Evolutionary conservation across 1,140 invertebrate genomes (phyloP), one percentile per base, ranked within the genome.

Genomic region (Arion vulgaris): DNA sequence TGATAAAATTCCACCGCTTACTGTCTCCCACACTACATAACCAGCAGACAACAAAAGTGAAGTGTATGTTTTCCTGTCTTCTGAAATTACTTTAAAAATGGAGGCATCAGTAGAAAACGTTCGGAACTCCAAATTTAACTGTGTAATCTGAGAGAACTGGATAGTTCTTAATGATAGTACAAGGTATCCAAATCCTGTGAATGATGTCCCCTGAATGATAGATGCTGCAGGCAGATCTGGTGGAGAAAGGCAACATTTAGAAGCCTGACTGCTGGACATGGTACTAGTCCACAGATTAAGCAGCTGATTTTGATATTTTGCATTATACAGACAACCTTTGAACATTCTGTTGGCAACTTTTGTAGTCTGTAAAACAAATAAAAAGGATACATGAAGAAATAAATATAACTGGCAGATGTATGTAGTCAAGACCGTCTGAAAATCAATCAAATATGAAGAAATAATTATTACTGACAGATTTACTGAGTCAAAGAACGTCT

Each of bases 141-240:
- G 38, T 36, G 5, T 45, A 26, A 71, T 69, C 32, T 80, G 34
- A 71, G 62, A 71, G n/a, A 80, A 71, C 38, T n/a, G 28, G 7
- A 80, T 11, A 34, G 78, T 26, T 17, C 62, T n/a, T 4, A 39
- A 26, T 49, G 78, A 34, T 5, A 80, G 19, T 34, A 49, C 66
- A 23, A 51, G 26, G 41, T 71, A 80, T 36, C 78, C 68, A 45
- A 69, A 71, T n/a, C 78, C 78, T n/a, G 53, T 49, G 66, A 80
- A 80, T 41, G 78, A 80, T 15, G 26, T 71, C 36, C 78, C 78
- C 34, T 62, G 66, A 13, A 32, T 71, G 7, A 38, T 32, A 5
- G 66, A 39, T 32, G 41, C 1, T 4, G 9, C 32, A 23, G 66
- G 62, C 39, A 80, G 62, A 34, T 15, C 36, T 26, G 78, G 78